Evolutionary conservation across 2,797 vertebrate genomes (phyloP).

Genomic region (Acrocephalus scirpaceus): DNA sequence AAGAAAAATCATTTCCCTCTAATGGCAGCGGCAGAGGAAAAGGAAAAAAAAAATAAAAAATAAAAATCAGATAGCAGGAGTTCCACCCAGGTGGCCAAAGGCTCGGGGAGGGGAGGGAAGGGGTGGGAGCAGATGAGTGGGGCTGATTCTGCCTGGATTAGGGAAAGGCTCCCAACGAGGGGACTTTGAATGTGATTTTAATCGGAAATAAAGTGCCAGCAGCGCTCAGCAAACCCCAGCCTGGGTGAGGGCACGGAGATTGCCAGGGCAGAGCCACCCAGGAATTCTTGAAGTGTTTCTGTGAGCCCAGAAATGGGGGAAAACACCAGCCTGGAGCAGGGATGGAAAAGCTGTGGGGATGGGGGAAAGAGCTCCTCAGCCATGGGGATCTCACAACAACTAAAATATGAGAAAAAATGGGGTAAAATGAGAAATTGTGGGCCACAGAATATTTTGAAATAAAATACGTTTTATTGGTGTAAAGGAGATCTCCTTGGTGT

Average conservation of each 20-base stretch:
- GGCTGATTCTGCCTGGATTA: conserved; percentile 45
- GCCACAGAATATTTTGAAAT: background rate
- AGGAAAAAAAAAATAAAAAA: too few relatives aligned
- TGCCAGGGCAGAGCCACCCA: background rate
- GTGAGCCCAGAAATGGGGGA: background rate
- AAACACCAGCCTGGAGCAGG: background rate
- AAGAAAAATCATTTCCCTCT: conserved; percentile 82
- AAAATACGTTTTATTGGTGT: background rate
- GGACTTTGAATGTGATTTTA: conserved; percentile 59
- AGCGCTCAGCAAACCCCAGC: conserved; percentile 15
- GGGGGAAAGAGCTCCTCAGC: background rate
- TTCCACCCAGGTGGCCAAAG: conserved; percentile 67
- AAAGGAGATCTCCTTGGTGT: background rate
- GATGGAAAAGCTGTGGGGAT: background rate
- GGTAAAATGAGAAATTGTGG: background rate
- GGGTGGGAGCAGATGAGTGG: conserved; percentile 7
- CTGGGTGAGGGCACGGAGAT: conserved; percentile 29
- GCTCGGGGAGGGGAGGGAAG: conserved; percentile 13
- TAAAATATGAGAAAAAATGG: fast-evolving
- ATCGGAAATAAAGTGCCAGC: conserved; percentile 68
- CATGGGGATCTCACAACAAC: background rate
- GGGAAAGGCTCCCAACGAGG: conserved; percentile 27
- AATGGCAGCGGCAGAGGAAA: conserved; percentile 72
- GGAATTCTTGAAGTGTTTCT: background rate
- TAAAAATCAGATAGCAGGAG: conserved; percentile 68